Evolutionary conservation across 2,797 vertebrate genomes (phyloP).

Genomic region (Buphagus erythrorhynchus): DNA sequence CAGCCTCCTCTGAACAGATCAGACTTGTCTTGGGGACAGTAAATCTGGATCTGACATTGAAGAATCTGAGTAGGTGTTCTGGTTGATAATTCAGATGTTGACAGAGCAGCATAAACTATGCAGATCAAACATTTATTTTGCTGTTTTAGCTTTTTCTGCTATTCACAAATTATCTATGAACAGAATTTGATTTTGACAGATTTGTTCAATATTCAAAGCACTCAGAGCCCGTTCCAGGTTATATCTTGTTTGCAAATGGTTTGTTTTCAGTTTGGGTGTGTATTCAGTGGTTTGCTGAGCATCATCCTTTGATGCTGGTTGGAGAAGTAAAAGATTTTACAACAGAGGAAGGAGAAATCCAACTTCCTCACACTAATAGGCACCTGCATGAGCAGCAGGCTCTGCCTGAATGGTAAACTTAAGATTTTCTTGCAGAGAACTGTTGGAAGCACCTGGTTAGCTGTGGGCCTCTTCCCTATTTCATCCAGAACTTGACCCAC

Average conservation of each 20-base stretch:
- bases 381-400: not conserved
- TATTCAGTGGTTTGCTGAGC: not conserved
- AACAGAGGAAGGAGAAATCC: not conserved
- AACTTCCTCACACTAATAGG: not conserved
- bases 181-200: constrained; percentile 48
- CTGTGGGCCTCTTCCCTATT: not conserved
- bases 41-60: constrained; percentile 8
- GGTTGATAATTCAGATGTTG: constrained; percentile 1
- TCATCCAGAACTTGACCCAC: accelerated
- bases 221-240: not conserved
- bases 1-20: not conserved
- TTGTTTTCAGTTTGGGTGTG: not conserved
- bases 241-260: constrained; percentile 10
- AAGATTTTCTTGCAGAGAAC: not conserved
- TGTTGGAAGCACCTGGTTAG: not conserved
- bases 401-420: not conserved
- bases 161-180: constrained; percentile 4
- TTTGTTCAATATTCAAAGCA: constrained; percentile 37
- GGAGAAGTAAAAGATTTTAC: not conserved
- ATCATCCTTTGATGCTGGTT: not conserved
- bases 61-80: not conserved
- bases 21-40: not conserved
- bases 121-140: constrained; percentile 40
- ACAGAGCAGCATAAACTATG: not conserved
- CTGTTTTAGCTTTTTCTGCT: constrained; percentile 7